phyloP scores from a whole-genome alignment of 2,113 vertebrate genomes.

The Strix aluco region DNA sequence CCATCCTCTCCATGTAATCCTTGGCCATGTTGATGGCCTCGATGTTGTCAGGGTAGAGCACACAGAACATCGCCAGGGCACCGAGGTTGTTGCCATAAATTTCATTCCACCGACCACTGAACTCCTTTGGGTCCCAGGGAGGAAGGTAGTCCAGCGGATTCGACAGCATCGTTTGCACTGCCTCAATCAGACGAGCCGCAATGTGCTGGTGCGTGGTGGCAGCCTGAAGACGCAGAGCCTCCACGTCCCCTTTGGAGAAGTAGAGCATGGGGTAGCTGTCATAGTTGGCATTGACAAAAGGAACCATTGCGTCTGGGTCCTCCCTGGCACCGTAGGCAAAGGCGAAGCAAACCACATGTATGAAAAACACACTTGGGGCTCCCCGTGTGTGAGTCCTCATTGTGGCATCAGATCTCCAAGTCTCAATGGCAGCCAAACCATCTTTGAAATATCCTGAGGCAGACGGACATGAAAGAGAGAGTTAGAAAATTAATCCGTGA shows the following conservation, averaged over 20 bases:
- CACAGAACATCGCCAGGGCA: slow-evolving; percentile 92
- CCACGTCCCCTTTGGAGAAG: slow-evolving; percentile 85
- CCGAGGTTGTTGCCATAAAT: slow-evolving; percentile 97
- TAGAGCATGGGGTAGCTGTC: slow-evolving; percentile 95
- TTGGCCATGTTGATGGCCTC: slow-evolving; percentile 88
- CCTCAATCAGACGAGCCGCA: slow-evolving; percentile 81
- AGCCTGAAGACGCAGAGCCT: slow-evolving; percentile 79
- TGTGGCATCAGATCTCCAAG: slow-evolving; percentile 87
- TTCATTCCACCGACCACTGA: slow-evolving; percentile 96
- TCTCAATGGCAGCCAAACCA: slow-evolving; percentile 80
- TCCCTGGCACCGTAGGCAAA: slow-evolving; percentile 66
- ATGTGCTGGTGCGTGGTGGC: slow-evolving; percentile 82
- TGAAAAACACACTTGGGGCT: slow-evolving; percentile 95
- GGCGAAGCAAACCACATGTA: slow-evolving; percentile 83
- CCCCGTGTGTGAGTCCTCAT: slow-evolving; percentile 97
- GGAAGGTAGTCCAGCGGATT: slow-evolving; percentile 90
- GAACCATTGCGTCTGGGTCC: slow-evolving; percentile 79
- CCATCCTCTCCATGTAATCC: slow-evolving; percentile 99
- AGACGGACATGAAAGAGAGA: neutral
- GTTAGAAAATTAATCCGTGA: neutral
- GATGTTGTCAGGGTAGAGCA: slow-evolving; percentile 91
- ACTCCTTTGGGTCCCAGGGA: slow-evolving; percentile 91
- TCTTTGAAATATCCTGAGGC: slow-evolving; percentile 78
- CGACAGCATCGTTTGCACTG: slow-evolving; percentile 89
- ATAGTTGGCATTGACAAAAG: slow-evolving; percentile 92